Base-by-base conservation (phyloP, 2,888 invertebrate species). In the Tetranychus truncatus region DNA sequence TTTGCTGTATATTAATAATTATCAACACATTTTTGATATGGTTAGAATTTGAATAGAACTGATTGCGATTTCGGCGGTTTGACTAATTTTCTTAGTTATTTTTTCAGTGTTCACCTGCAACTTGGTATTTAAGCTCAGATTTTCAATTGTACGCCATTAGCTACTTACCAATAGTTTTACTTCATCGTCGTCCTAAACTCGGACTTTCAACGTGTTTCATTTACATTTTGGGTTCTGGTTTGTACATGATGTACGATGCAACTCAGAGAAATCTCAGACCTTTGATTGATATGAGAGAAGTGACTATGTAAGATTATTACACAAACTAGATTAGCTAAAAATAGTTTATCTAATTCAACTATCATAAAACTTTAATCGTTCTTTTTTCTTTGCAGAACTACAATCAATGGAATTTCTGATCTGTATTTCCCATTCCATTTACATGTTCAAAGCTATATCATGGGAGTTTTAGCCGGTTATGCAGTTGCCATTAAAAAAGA, bases 121-220 rank as follows among this genome's bases (percentile, higher is more conserved):
- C 72, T 24, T 72, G 72, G 72, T 72, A 72, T 24, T 34, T 45
- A 9, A n/a, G 20, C 6, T n/a, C 72, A 21, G 72, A 72, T 72
- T 72, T 72, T 45, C 72, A 72, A 45, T 24, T 72, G 5, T 72
- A 45, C 24, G 72, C 44, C 6, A 9, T 72, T n/a, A 45, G 44
- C n/a, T 34, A n/a, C 44, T 15, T 72, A 9, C n/a, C 44, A 24
- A 72, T 72, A 11, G 8, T 34, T 45, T 44, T 72, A 24, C 34
- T 72, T 24, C 34, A 34, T 24, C 20, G 24, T 20, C 9, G n/a
- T 18, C 67, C 67, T 21, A 67, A 67, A 67, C 24, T 67, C 20
- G 67, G 67, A 21, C 67, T 67, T 11, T 67, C 21, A 18, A 55
- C 55, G 3, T 55, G 55, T 55, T 55, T 55, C 0, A 55, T 15